phyloP scores from a whole-genome alignment of 2,113 vertebrate genomes.

The Sebastes schlegelii region DNA sequence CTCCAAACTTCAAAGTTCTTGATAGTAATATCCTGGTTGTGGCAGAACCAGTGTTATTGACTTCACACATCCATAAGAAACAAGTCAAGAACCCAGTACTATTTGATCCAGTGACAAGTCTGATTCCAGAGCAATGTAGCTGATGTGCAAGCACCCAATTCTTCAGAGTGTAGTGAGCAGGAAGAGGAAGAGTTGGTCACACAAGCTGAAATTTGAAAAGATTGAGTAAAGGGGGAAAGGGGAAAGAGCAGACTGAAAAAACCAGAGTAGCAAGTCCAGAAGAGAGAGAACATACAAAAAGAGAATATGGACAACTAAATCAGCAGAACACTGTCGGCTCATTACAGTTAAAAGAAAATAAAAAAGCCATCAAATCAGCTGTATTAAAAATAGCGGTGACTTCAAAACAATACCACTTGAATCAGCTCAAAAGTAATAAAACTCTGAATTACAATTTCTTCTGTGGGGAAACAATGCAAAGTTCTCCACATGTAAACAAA shows the following conservation, averaged over 20 bases:
- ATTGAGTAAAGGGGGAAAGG: conserved; percentile 8
- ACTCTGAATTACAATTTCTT: conserved; percentile 88
- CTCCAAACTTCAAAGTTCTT: conserved; percentile 40
- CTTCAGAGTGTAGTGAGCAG: conserved; percentile 55
- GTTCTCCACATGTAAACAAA: conserved; percentile 96
- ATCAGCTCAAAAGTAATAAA: conserved; percentile 74
- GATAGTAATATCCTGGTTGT: conserved; percentile 55
- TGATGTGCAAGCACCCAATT: conserved; percentile 64
- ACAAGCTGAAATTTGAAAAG: conserved; percentile 57
- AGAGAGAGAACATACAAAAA: conserved; percentile 51
- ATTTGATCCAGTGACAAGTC: conserved; percentile 70
- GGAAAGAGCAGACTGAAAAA: conserved; percentile 29
- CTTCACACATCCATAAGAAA: conserved; percentile 60
- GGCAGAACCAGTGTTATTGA: conserved; percentile 69
- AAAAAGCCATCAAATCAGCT: conserved; percentile 61
- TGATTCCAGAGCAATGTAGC: conserved; percentile 60
- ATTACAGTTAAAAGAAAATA: conserved; percentile 56
- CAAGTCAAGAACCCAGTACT: conserved; percentile 53
- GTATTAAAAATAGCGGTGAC: conserved; percentile 76
- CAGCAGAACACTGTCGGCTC: conserved; percentile 53
- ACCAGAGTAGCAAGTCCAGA: conserved; percentile 28
- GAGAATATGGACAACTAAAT: conserved; percentile 29
- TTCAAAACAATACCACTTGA: conserved; percentile 77
- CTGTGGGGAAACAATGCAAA: conserved; percentile 76
- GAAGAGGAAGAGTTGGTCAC: conserved; percentile 65